phyloP scores from a whole-genome alignment of 2,113 vertebrate genomes.

The Nothocercus julius region DNA sequence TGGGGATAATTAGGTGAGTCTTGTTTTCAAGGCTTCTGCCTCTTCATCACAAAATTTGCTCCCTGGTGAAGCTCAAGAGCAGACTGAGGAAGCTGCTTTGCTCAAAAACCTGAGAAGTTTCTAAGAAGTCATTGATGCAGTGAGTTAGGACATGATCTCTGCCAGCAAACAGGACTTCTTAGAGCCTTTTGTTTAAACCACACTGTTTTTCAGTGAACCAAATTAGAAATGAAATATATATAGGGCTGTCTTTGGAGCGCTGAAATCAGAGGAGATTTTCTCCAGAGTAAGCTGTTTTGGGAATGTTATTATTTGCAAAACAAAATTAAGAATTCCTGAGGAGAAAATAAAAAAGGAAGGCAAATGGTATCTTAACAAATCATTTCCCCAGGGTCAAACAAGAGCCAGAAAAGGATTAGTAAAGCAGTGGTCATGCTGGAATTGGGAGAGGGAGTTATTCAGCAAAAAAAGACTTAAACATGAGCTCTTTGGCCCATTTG shows the following conservation, averaged over 20 bases:
- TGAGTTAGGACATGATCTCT: neutral
- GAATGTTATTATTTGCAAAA: neutral
- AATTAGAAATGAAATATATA: neutral
- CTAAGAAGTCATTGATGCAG: neutral
- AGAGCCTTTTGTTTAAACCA: neutral
- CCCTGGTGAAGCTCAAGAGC: neutral
- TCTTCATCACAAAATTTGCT: neutral
- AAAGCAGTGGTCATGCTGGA: fast-evolving
- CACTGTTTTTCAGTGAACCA: neutral
- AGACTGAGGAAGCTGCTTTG: neutral
- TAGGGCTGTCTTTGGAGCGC: neutral
- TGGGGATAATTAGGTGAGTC: neutral
- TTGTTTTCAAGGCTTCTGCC: neutral
- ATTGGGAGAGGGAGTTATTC: neutral
- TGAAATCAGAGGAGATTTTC: neutral
- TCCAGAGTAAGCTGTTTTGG: neutral
- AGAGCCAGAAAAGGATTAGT: neutral
- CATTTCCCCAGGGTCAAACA: neutral
- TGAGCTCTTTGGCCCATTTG: neutral
- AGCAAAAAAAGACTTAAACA: neutral
- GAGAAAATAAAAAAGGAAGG: neutral
- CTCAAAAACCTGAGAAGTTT: neutral
- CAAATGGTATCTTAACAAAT: fast-evolving
- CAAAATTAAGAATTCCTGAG: neutral
- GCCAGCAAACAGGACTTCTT: neutral